Evolutionary conservation across 2,113 vertebrate genomes (phyloP), one percentile per base, ranked within the genome.

Genomic region (Xyrauchen texanus): DNA sequence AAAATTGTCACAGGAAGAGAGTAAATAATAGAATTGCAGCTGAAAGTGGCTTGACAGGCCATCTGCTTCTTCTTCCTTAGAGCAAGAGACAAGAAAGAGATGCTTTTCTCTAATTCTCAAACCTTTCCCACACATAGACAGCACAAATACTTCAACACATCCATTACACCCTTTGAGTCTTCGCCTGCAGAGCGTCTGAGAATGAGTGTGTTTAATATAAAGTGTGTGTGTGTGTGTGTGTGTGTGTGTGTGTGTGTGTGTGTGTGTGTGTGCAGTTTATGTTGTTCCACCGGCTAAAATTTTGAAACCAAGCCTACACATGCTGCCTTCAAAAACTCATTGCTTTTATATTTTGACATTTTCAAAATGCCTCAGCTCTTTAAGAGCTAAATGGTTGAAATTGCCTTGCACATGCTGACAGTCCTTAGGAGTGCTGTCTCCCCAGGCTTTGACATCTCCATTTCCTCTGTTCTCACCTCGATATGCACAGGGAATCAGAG

Each of bases 381-480:
- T 76, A 82, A 83, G 76, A 77, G 78, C 75, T 81, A 78, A 85
- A 81, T 49, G 42, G 75, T 71, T 76, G 73, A 83, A 83, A 83
- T 53, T 83, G 72, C 80, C 71, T 80, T 79, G 76, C 68, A 68
- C 55, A 77, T 7, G 73, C 60, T 77, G 80, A 76, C 77, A 80
- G 57, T 81, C 81, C 81, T 68, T 13, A 66, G 80, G 81, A 77
- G 63, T 66, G 8, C 61, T 79, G 82, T 77, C 67, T 85, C 77
- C 69, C 71, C 77, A 15, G 80, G 45, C 62, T 68, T 68, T 82
- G 69, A 78, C 81, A 85, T 81, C 66, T 85, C 76, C 53, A 78
- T 81, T 81, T 65, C 81, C 61, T 34, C 79, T 76, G 61, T 82
- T 77, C 78, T 81, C 79, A 83, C 81, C 76, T 78, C 75, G 1